These are phyloP conservation scores for Augochlora pura DNA, from an alignment of 1,140 invertebrate species.

Conservation along the genomic window DNA sequence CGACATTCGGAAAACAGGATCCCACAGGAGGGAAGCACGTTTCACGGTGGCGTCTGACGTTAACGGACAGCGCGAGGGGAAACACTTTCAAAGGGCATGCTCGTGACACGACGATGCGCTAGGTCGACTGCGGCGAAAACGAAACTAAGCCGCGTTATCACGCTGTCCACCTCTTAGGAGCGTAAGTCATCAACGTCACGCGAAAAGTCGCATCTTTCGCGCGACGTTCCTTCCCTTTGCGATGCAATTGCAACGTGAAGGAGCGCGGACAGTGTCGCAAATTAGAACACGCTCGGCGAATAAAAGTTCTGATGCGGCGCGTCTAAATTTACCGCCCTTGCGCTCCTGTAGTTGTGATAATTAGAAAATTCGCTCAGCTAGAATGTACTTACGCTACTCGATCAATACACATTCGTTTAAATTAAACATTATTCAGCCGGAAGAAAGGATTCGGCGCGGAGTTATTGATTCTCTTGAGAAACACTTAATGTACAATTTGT, in stretches of 20 bases:
- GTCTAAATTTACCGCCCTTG: background rate
- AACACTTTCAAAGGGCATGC: constrained; percentile 26
- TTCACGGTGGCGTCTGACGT: constrained; percentile 38
- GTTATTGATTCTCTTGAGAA: too few species aligned
- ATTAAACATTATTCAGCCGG: too few species aligned
- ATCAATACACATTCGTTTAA: too few species aligned
- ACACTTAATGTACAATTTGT: too few species aligned
- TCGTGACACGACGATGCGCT: background rate
- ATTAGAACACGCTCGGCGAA: background rate
- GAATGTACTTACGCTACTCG: too few species aligned
- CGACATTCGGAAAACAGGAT: constrained; percentile 24
- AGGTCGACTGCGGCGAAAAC: background rate
- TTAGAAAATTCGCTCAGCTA: background rate
- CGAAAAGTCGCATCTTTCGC: constrained; percentile 20
- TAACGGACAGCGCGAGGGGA: constrained; percentile 28
- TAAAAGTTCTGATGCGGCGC: background rate
- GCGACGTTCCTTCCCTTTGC: background rate
- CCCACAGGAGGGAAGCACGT: constrained; percentile 4
- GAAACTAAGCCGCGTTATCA: constrained; percentile 27
- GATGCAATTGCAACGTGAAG: background rate
- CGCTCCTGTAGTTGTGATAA: background rate
- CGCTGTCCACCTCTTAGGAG: background rate
- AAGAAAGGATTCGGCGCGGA: too few species aligned
- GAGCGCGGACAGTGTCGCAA: background rate
- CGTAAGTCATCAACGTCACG: constrained; percentile 20